phyloP scores from a whole-genome alignment of 2,888 invertebrate genomes.

The Lomographa bimaculata region DNA sequence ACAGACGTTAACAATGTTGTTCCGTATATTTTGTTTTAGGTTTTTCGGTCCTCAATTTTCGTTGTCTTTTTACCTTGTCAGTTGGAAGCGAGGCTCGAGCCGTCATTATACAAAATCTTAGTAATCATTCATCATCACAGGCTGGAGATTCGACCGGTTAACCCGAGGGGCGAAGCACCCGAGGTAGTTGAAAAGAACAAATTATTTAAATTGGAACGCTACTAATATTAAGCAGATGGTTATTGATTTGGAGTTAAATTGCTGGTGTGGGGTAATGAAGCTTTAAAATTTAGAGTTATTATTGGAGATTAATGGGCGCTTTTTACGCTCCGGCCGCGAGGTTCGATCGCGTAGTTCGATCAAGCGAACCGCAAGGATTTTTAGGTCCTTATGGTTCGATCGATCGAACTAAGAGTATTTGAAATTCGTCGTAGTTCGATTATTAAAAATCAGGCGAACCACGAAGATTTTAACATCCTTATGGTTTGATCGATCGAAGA shows the following conservation, averaged over 20 bases:
- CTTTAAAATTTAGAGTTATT: conserved; percentile 30
- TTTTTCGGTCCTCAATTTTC: conserved; percentile 2
- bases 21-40: too few relatives aligned
- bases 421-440: too few relatives aligned
- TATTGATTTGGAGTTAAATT: conserved; percentile 37
- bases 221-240: conserved; percentile 44
- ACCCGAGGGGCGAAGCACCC: conserved; percentile 60
- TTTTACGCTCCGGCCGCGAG: too few relatives aligned
- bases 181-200: conserved; percentile 58
- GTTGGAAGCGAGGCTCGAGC: conserved; percentile 59
- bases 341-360: too few relatives aligned
- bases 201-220: conserved; percentile 45
- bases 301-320: conserved; percentile 24
- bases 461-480: too few relatives aligned
- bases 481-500: too few relatives aligned
- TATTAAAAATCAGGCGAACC: too few relatives aligned
- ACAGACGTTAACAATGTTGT: too few relatives aligned
- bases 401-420: too few relatives aligned
- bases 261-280: conserved; percentile 27
- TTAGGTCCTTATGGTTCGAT: too few relatives aligned
- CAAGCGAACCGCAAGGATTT: too few relatives aligned
- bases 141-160: conserved; percentile 68
- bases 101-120: conserved; percentile 76
- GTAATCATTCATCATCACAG: conserved; percentile 81
- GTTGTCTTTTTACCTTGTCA: conserved; percentile 57